These are phyloP conservation scores for Lepidurus couesii DNA, from an alignment of 1,140 invertebrate genomes.

Conservation along the genomic window DNA sequence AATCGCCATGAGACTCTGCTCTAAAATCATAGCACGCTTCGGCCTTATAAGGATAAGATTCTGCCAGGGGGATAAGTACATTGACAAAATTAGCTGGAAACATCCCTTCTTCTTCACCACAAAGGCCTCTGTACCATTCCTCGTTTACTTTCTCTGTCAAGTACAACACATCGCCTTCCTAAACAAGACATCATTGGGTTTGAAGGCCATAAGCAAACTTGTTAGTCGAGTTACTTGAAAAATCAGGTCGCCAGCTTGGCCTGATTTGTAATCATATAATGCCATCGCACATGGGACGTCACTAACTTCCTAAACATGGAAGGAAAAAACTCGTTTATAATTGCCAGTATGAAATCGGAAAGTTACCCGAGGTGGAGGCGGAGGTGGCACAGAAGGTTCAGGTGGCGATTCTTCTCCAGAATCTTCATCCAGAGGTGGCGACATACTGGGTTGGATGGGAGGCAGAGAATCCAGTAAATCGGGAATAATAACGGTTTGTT, in stretches of 20 bases:
- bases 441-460: neutral
- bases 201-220: neutral
- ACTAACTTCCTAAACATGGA: neutral
- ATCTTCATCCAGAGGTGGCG: neutral
- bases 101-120: conserved; percentile 22
- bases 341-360: neutral
- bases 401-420: conserved; percentile 26
- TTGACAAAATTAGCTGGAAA: conserved; percentile 30
- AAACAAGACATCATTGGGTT: neutral
- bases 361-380: conserved; percentile 23
- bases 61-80: neutral
- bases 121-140: conserved; percentile 26
- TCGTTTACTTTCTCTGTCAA: conserved; percentile 30
- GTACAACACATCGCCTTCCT: conserved; percentile 31
- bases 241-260: conserved; percentile 30
- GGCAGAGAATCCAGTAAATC: conserved; percentile 20
- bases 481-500: neutral
- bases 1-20: conserved; percentile 27
- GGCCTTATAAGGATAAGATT: conserved; percentile 25
- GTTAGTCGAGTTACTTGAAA: conserved; percentile 26
- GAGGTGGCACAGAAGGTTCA: conserved; percentile 31
- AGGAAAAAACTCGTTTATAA: neutral
- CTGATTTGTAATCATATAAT: conserved; percentile 27
- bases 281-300: conserved; percentile 25
- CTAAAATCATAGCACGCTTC: conserved; percentile 30